These are phyloP conservation scores for Thera obeliscata DNA, from an alignment of 2,888 invertebrate genomes.

Conservation along the genomic window DNA sequence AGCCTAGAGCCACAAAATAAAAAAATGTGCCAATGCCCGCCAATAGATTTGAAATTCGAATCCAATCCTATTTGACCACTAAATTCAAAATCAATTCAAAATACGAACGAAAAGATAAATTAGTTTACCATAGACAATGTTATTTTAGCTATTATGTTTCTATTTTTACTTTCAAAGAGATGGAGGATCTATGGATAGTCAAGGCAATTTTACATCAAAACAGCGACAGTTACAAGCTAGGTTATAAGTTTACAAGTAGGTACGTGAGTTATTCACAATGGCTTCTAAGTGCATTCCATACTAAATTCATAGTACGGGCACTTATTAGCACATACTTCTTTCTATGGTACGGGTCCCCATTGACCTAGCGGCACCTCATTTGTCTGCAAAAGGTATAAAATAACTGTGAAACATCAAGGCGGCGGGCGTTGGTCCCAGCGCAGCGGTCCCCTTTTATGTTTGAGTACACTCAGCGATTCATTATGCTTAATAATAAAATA, in stretches of 20 bases:
- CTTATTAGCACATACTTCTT: not conserved
- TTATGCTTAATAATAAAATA: too few species aligned
- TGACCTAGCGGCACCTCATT: slow-evolving; percentile 11
- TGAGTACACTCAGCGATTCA: not conserved
- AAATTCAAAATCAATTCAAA: too few species aligned
- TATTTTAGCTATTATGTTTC: too few species aligned
- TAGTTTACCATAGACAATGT: too few species aligned
- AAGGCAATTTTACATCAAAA: not conserved
- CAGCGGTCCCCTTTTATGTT: slow-evolving; percentile 19
- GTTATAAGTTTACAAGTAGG: too few species aligned
- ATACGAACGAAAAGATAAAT: too few species aligned
- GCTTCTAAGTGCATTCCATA: not conserved
- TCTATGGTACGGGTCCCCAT: not conserved
- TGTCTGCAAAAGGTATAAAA: slow-evolving; percentile 24
- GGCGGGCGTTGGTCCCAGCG: not conserved
- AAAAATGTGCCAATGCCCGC: too few species aligned
- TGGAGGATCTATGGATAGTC: not conserved
- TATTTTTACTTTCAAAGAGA: too few species aligned
- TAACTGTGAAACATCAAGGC: slow-evolving; percentile 28
- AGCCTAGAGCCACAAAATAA: too few species aligned
- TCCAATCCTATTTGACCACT: too few species aligned
- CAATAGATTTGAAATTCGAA: too few species aligned
- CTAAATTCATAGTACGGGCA: not conserved
- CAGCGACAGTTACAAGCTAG: too few species aligned
- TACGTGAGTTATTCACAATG: not conserved